Conservation (phyloP, 2,113 vertebrate genomes). For the Dinomys branickii region DNA sequence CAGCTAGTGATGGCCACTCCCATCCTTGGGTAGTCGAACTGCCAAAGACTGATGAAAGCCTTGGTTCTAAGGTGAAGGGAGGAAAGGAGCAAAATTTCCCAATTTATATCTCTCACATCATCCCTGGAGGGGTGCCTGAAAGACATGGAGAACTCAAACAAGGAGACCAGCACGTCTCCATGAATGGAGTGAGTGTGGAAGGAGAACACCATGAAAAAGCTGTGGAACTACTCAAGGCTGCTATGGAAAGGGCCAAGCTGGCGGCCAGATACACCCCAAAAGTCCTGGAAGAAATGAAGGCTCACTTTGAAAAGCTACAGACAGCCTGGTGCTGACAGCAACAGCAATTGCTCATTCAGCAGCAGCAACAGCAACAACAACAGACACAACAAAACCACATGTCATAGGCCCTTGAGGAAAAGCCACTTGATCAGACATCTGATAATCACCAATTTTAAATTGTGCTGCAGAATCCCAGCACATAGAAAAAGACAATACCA, state of each 20-base stretch:
- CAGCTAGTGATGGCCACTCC: conserved; percentile 98
- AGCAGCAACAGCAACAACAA: conserved; percentile 89
- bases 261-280: conserved; percentile 99
- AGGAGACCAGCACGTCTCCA: conserved; percentile 98
- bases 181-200: conserved; percentile 99
- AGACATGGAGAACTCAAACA: conserved; percentile 97
- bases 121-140: conserved; percentile 98
- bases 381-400: conserved; percentile 96
- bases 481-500: conserved; percentile 75
- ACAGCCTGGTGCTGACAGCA: conserved; percentile 97
- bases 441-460: conserved; percentile 82
- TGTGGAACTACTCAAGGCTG: conserved; percentile 97
- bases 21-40: conserved; percentile 98
- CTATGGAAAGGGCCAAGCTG: conserved; percentile 97
- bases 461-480: conserved; percentile 83
- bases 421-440: conserved; percentile 77
- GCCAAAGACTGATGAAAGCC: conserved; percentile 98
- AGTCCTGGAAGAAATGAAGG: conserved; percentile 99
- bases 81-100: conserved; percentile 99
- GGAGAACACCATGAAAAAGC: conserved; percentile 99
- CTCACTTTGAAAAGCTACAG: conserved; percentile 97
- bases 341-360: conserved; percentile 96
- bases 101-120: conserved; percentile 99
- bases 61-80: conserved; percentile 99
- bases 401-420: conserved; percentile 86